A percentile compares a stretch with the other conserved stretches of the same genome.
These are phyloP conservation scores for Mythimna albipuncta DNA, from an alignment of 2,888 invertebrate genomes.

Conservation along the genomic window DNA sequence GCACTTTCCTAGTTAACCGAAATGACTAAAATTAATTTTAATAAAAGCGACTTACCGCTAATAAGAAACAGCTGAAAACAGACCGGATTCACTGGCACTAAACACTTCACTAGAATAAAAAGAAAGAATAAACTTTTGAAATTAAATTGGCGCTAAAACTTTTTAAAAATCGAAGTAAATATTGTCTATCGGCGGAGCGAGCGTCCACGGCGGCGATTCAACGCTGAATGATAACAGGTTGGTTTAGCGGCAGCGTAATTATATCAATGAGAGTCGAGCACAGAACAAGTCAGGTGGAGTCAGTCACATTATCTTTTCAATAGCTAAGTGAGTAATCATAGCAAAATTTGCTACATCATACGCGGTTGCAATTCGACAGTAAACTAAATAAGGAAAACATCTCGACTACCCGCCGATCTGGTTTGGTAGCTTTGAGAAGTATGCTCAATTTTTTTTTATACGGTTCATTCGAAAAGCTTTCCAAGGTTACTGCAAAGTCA, in stretches of 20 bases:
- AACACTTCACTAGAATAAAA: conserved; percentile 49
- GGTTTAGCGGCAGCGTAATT: conserved; percentile 67
- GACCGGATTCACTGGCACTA: conserved; percentile 50
- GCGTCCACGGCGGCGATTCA: conserved; percentile 71
- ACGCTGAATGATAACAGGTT: conserved; percentile 80
- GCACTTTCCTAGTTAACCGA: neutral
- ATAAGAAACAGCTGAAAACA: conserved; percentile 38
- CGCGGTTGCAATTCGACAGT: conserved; percentile 44
- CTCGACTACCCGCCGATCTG: conserved; percentile 14
- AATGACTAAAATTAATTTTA: conserved; percentile 9
- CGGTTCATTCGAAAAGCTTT: conserved; percentile 11
- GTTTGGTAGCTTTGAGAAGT: conserved; percentile 29
- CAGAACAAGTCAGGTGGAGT: conserved; percentile 62
- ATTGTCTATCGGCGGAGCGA: conserved; percentile 65
- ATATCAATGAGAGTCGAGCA: conserved; percentile 64
- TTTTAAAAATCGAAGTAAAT: conserved; percentile 61
- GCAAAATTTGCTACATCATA: conserved; percentile 56
- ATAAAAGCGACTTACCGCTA: conserved; percentile 51
- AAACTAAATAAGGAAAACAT: conserved; percentile 23
- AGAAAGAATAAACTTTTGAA: conserved; percentile 10
- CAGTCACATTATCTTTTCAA: conserved; percentile 57
- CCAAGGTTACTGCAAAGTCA: conserved; percentile 13
- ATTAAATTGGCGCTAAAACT: conserved; percentile 53
- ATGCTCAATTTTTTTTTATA: conserved; percentile 35
- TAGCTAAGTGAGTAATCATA: conserved; percentile 46